Evolutionary conservation across 2,797 vertebrate species (phyloP), one percentile per base, ranked within the genome.

Genomic region (Alfaro cultratus): DNA sequence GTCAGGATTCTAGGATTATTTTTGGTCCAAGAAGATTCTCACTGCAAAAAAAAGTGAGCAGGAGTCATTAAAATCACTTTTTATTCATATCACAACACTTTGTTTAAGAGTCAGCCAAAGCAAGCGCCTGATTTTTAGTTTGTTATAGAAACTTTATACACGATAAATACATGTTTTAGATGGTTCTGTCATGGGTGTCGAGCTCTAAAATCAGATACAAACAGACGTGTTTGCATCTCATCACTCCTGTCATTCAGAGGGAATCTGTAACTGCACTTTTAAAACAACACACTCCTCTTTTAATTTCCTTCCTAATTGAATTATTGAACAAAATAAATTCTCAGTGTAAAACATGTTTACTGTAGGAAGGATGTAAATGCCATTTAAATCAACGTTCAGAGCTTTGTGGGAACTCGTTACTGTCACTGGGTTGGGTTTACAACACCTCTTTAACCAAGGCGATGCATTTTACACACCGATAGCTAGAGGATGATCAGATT

Each of bases 1-100:
- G 85, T 89, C 90, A 87, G 71, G 46, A 55, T 77, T 81, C 75
- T 21, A 29, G 68, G 76, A 79, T 78, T 83, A 75, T 80, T 83
- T 81, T 77, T 39, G 67, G 39, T 53, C 55, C 71, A 45, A 79
- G 16, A 51, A 62, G 11, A 53, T 51, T 36, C 23, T 73, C 16
- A 74, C 60, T 9, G 21, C 16, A 26, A 53, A 43, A 12, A 16
- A 23, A 34, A 45, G n/a, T 11, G 34, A 72, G 21, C 29, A 16
- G 5, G 0, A 34, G 29, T 34, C 47, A 49, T 29, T 15, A 45
- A 46, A 75, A 55, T 16, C 18, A 26, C 2, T 29, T 29, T 62
- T 31, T 46, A n/a, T 31, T 60, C 13, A 53, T 31, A 15, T 29
- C 12, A n/a, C 9, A 0, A 76, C 21, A 9, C 47, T 11, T 26